Evolutionary conservation across 2,113 vertebrate genomes (phyloP).

Genomic region (Danio rerio): DNA sequence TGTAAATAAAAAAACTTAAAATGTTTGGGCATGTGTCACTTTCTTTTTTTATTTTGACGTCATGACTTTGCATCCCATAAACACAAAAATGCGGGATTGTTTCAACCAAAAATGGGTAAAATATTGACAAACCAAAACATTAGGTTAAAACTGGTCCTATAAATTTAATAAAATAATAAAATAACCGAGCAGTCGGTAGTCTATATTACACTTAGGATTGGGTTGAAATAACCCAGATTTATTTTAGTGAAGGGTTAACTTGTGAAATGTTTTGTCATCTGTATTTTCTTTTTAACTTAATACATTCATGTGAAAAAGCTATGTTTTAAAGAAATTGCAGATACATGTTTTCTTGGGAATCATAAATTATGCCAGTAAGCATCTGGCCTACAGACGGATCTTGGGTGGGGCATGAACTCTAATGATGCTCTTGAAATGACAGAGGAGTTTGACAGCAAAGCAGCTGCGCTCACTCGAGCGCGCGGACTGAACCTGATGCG

Average conservation of each 20-base stretch:
- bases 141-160: too few species aligned
- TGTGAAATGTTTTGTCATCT: neutral
- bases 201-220: too few species aligned
- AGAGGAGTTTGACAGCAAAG: constrained; percentile 28
- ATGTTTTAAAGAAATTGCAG: neutral
- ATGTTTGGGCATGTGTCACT: too few species aligned
- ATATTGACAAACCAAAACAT: too few species aligned
- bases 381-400: constrained; percentile 19
- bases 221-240: too few species aligned
- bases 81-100: too few species aligned
- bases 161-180: too few species aligned
- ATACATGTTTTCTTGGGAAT: too few species aligned
- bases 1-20: too few species aligned
- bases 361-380: too few species aligned
- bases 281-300: neutral
- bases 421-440: constrained; percentile 34
- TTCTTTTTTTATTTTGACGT: neutral
- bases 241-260: neutral
- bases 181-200: too few species aligned
- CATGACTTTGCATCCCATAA: neutral
- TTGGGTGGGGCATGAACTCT: constrained; percentile 56
- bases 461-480: constrained; percentile 16
- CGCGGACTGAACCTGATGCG: constrained; percentile 21
- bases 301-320: neutral
- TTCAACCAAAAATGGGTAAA: too few species aligned